Conservation (phyloP, 2,888 invertebrate genomes). For the Shargacucullia verbasci region DNA sequence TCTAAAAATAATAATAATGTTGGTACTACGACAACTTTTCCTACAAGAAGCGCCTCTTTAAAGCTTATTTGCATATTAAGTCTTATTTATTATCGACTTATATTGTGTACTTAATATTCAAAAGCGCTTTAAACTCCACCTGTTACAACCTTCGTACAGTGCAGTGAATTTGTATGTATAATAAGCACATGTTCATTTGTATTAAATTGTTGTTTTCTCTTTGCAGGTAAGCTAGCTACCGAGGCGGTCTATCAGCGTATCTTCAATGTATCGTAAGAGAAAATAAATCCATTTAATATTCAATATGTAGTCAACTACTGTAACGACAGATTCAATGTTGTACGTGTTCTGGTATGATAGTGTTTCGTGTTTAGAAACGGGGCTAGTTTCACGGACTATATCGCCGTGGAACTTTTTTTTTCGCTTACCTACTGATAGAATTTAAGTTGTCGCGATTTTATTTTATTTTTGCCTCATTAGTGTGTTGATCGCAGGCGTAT, state of each 20-base stretch:
- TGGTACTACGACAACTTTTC: slow-evolving; percentile 31
- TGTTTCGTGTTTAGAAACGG: slow-evolving; percentile 24
- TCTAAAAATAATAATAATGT: slow-evolving; percentile 5
- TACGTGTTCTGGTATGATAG: slow-evolving; percentile 31
- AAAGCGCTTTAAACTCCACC: slow-evolving; percentile 32
- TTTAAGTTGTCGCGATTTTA: too few species aligned
- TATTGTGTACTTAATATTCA: slow-evolving; percentile 46
- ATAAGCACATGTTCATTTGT: slow-evolving; percentile 32
- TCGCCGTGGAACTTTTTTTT: slow-evolving; percentile 3
- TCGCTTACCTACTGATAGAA: too few species aligned
- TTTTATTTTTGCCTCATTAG: not conserved
- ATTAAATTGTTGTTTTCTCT: slow-evolving; percentile 59
- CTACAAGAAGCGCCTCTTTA: slow-evolving; percentile 31
- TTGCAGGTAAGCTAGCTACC: slow-evolving; percentile 66
- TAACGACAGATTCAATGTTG: slow-evolving; percentile 35
- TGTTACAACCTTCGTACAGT: slow-evolving; percentile 21
- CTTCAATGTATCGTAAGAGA: slow-evolving; percentile 47
- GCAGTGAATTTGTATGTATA: slow-evolving; percentile 31
- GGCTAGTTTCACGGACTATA: slow-evolving; percentile 11
- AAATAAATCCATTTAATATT: slow-evolving; percentile 43
- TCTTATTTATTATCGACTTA: slow-evolving; percentile 41
- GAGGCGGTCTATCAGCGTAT: slow-evolving; percentile 18
- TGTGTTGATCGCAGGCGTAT: too few species aligned
- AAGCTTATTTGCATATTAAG: slow-evolving; percentile 35
- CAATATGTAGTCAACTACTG: slow-evolving; percentile 41